These are phyloP conservation scores for Teleiodes luculella DNA, from an alignment of 2,888 invertebrate species.

Conservation along the genomic window DNA sequence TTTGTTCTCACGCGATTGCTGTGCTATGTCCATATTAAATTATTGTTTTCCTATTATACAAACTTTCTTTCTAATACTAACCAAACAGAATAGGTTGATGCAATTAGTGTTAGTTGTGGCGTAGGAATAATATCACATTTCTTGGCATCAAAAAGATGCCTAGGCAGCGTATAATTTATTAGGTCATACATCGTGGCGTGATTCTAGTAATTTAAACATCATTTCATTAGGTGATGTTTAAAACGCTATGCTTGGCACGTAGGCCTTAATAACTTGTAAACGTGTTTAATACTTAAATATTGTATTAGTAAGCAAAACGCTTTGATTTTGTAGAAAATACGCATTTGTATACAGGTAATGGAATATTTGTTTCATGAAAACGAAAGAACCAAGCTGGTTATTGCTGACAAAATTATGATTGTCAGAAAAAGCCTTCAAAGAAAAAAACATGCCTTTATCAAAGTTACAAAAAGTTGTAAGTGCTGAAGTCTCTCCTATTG, in stretches of 20 bases:
- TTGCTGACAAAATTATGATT: too few species aligned
- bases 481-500: too few species aligned
- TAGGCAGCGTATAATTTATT: conserved; percentile 43
- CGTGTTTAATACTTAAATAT: too few species aligned
- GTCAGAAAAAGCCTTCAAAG: too few species aligned
- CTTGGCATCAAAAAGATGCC: conserved; percentile 28
- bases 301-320: too few species aligned
- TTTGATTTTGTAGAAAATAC: too few species aligned
- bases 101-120: neutral
- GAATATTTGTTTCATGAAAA: too few species aligned
- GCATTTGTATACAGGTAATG: too few species aligned
- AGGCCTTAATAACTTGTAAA: neutral
- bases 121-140: neutral
- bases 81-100: neutral
- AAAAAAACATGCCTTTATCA: too few species aligned
- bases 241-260: conserved; percentile 29
- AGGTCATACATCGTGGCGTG: conserved; percentile 45
- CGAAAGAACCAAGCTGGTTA: too few species aligned
- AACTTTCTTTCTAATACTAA: neutral
- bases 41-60: neutral
- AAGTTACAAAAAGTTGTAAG: too few species aligned
- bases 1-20: conserved; percentile 72
- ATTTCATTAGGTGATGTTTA: conserved; percentile 24
- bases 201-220: conserved; percentile 48
- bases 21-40: conserved; percentile 24